Evolutionary conservation across 2,113 vertebrate genomes (phyloP).

Genomic region (Archocentrus centrarchus): DNA sequence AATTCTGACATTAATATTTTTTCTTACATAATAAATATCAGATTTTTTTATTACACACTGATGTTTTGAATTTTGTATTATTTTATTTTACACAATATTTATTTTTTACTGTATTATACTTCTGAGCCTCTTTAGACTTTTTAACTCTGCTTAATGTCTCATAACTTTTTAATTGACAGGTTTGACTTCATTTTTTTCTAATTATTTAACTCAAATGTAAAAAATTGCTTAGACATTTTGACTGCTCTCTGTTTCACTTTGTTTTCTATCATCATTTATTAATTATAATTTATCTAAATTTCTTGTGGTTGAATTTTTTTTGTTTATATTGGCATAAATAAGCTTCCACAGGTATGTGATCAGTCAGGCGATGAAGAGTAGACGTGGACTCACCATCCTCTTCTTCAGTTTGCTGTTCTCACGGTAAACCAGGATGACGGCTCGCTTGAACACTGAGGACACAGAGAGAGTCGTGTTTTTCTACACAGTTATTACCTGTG

Average conservation of each 20-base stretch:
- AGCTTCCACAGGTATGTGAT: background rate
- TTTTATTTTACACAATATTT: background rate
- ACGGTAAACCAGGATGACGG: constrained; percentile 91
- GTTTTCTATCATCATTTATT: background rate
- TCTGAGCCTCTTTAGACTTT: background rate
- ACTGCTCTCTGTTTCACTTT: too few species aligned
- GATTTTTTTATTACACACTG: too few species aligned
- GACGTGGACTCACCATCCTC: constrained; percentile 86
- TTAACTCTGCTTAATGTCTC: background rate
- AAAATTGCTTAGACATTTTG: too few species aligned
- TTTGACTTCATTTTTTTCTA: background rate
- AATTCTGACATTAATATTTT: too few species aligned
- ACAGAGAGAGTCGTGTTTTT: background rate
- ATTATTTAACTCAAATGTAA: background rate
- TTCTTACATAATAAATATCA: too few species aligned
- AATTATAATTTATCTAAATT: background rate
- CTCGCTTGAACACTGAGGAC: constrained; percentile 91
- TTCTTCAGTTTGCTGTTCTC: constrained; percentile 92
- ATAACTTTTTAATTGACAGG: background rate
- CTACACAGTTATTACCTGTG: background rate
- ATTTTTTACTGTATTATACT: background rate
- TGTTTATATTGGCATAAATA: background rate
- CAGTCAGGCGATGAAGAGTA: background rate
- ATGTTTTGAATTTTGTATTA: too few species aligned
- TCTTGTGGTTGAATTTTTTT: background rate